Percentiles rank a stretch among this genome's conserved stretches.
Evolutionary conservation across 1,140 invertebrate genomes (phyloP).

Genomic region (Trachymyrmex cornetzi): DNA sequence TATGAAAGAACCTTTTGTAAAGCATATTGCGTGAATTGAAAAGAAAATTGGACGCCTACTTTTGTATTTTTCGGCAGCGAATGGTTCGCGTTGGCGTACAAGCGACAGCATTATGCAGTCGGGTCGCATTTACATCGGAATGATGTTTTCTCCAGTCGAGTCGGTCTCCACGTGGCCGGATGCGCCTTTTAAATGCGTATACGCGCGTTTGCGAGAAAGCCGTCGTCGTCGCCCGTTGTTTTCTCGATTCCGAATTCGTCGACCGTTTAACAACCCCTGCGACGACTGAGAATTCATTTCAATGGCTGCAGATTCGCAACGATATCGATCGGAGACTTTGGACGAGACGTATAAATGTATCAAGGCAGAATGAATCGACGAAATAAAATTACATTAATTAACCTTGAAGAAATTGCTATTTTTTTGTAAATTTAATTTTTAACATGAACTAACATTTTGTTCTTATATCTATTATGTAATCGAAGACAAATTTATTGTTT

Average conservation of each 20-base stretch:
- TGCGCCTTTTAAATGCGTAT: slow-evolving; percentile 40
- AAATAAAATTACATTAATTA: slow-evolving; percentile 21
- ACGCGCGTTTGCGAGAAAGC: slow-evolving; percentile 34
- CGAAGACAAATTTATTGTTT: too few relatives aligned
- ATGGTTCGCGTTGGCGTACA: slow-evolving; percentile 6
- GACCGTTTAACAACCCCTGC: background rate
- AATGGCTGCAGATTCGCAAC: background rate
- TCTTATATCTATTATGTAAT: too few relatives aligned
- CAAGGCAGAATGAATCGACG: background rate
- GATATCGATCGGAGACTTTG: background rate
- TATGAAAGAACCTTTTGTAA: background rate
- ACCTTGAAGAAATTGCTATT: background rate
- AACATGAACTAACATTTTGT: too few relatives aligned
- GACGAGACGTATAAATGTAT: background rate
- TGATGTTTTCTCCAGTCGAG: slow-evolving; percentile 55
- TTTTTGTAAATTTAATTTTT: background rate
- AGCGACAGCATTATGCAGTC: slow-evolving; percentile 48
- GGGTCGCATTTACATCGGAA: slow-evolving; percentile 72
- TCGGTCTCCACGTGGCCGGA: slow-evolving; percentile 49
- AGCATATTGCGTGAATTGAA: slow-evolving; percentile 35
- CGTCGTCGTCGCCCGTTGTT: background rate
- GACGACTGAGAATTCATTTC: background rate
- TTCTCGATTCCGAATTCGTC: slow-evolving; percentile 42
- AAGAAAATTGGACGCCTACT: slow-evolving; percentile 67
- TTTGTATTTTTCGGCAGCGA: slow-evolving; percentile 44